phyloP scores from a whole-genome alignment of 1,140 invertebrate genomes.

The Coboldia fuscipes region DNA sequence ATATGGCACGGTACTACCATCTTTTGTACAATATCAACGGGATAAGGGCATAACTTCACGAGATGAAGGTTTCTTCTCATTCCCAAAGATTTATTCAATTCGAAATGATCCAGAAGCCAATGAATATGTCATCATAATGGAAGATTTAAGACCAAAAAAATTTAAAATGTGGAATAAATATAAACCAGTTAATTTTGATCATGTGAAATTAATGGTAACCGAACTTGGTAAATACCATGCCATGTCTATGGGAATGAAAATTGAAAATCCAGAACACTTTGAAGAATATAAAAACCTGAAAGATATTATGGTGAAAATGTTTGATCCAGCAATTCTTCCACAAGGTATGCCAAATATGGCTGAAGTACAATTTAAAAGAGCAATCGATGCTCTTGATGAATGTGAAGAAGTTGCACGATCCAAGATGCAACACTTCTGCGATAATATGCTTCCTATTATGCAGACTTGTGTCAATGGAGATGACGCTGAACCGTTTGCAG shows the following conservation, averaged over 20 bases:
- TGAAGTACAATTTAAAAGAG: neutral
- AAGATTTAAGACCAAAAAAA: conserved; percentile 18
- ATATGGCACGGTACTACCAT: conserved; percentile 9
- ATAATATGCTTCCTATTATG: neutral
- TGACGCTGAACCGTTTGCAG: conserved; percentile 10
- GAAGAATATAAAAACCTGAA: conserved; percentile 7
- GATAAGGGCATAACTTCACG: conserved; percentile 5
- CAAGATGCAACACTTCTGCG: neutral
- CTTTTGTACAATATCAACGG: conserved; percentile 10
- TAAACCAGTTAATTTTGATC: conserved; percentile 17
- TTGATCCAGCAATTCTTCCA: too few relatives aligned
- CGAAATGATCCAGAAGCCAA: conserved; percentile 9
- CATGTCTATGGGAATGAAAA: conserved; percentile 15
- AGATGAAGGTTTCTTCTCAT: conserved; percentile 8
- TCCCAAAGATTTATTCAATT: conserved; percentile 9
- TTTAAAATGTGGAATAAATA: conserved; percentile 12
- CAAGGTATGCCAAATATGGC: neutral
- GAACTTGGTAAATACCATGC: conserved; percentile 22
- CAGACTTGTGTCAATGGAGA: conserved; percentile 1
- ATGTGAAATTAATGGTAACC: conserved; percentile 12
- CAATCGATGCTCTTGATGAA: neutral
- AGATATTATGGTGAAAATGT: conserved; percentile 4
- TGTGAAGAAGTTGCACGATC: neutral
- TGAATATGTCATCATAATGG: conserved; percentile 17
- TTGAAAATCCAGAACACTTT: conserved; percentile 11